These are phyloP conservation scores for Ondatra zibethicus DNA, from an alignment of 2,113 vertebrate genomes.

Conservation along the genomic window DNA sequence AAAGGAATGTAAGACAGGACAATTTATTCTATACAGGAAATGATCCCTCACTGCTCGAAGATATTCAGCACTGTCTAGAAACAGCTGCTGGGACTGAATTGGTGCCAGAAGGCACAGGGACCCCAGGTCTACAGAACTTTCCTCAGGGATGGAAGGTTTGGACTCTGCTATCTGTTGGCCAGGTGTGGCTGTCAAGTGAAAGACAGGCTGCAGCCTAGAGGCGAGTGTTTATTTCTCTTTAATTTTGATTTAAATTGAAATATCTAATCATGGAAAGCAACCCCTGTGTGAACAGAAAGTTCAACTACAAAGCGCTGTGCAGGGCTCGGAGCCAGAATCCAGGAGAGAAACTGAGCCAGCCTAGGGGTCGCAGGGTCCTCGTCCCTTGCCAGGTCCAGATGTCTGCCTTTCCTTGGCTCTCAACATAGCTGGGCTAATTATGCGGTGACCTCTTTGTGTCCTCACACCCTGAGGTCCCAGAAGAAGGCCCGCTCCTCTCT, in stretches of 20 bases:
- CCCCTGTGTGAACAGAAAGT: background rate
- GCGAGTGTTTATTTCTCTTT: background rate
- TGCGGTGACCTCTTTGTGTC: background rate
- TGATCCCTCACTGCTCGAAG: background rate
- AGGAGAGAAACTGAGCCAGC: background rate
- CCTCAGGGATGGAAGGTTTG: background rate
- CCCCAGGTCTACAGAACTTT: background rate
- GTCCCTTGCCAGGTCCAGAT: background rate
- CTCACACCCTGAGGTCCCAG: background rate
- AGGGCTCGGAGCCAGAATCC: background rate
- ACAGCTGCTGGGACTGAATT: fast-evolving
- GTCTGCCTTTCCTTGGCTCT: background rate
- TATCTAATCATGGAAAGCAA: background rate
- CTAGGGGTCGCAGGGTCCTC: too few relatives aligned
- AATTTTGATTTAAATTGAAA: background rate
- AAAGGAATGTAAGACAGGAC: background rate
- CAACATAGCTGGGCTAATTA: background rate
- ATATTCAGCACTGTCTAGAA: background rate
- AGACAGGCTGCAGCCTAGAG: background rate
- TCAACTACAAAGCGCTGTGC: fast-evolving
- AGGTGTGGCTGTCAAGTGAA: background rate
- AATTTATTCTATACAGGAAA: background rate
- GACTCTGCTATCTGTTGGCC: too few relatives aligned
- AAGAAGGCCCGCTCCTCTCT: background rate
- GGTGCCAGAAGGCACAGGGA: fast-evolving